Percentiles rank a stretch among this genome's conserved stretches.
phyloP scores from a whole-genome alignment of 2,797 vertebrate genomes.

The Microtus agrestis region DNA sequence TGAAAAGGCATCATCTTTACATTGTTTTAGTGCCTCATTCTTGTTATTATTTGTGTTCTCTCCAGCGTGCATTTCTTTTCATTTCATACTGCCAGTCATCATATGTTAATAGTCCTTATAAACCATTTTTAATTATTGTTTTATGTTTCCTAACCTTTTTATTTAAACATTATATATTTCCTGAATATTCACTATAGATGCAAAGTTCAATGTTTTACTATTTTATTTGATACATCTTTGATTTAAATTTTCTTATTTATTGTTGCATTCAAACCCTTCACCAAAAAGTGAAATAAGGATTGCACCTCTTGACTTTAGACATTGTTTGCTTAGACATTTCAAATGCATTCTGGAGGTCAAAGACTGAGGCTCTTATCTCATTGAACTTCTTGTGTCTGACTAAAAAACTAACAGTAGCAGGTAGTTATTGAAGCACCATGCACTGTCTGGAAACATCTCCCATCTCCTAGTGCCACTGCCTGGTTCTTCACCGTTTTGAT shows the following conservation, averaged over 20 bases:
- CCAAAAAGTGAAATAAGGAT: background rate
- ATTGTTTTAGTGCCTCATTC: background rate
- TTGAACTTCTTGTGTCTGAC: background rate
- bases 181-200: background rate
- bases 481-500: conserved; percentile 5
- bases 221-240: background rate
- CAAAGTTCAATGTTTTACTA: background rate
- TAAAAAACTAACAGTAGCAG: background rate
- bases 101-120: no score
- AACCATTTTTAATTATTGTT: background rate
- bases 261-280: background rate
- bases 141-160: no score
- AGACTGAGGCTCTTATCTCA: background rate
- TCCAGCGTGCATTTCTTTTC: background rate
- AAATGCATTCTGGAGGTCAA: background rate
- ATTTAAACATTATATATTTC: background rate
- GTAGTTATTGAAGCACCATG: background rate
- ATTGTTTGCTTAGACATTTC: background rate
- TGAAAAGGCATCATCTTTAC: background rate
- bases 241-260: conserved; percentile 23
- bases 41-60: background rate
- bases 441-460: background rate
- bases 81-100: background rate
- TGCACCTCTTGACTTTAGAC: background rate
- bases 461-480: background rate